A percentile compares a stretch with the other conserved stretches of the same genome.
phyloP scores from a whole-genome alignment of 1,140 invertebrate genomes.

The Polypedilum pembai region DNA sequence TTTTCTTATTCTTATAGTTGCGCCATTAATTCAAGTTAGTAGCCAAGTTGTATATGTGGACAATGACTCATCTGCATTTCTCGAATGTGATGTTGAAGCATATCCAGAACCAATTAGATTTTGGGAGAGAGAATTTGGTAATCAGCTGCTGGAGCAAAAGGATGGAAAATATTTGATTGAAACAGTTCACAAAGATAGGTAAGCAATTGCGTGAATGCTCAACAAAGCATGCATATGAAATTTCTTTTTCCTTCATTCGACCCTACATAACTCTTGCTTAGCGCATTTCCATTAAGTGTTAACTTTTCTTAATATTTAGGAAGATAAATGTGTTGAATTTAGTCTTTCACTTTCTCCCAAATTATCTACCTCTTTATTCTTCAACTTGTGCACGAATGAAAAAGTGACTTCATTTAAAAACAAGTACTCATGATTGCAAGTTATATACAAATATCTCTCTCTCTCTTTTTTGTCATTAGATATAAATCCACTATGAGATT shows the following conservation, averaged over 20 bases:
- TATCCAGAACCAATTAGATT: conserved; percentile 77
- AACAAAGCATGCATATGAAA: no score
- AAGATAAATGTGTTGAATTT: not conserved
- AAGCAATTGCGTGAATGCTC: not conserved
- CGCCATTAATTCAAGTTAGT: conserved; percentile 70
- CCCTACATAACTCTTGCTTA: no score
- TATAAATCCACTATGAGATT: conserved; percentile 56
- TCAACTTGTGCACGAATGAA: no score
- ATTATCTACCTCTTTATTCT: not conserved
- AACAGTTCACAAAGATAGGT: conserved; percentile 48
- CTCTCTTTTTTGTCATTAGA: conserved; percentile 6
- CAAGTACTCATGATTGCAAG: not conserved
- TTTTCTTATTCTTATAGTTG: conserved; percentile 51
- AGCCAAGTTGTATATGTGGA: conserved; percentile 63
- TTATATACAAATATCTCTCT: conserved; percentile 10
- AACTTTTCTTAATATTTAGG: not conserved
- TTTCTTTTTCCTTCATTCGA: no score
- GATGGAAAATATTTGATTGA: conserved; percentile 56
- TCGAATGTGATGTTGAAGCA: conserved; percentile 83
- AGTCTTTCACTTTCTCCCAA: not conserved
- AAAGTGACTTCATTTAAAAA: no score
- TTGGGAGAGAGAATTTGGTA: conserved; percentile 71
- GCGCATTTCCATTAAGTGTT: conserved; percentile 29
- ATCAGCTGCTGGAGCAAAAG: conserved; percentile 58
- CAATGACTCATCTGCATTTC: conserved; percentile 57